Base-by-base conservation (phyloP, 2,797 vertebrate genomes). In the Takifugu rubripes region DNA sequence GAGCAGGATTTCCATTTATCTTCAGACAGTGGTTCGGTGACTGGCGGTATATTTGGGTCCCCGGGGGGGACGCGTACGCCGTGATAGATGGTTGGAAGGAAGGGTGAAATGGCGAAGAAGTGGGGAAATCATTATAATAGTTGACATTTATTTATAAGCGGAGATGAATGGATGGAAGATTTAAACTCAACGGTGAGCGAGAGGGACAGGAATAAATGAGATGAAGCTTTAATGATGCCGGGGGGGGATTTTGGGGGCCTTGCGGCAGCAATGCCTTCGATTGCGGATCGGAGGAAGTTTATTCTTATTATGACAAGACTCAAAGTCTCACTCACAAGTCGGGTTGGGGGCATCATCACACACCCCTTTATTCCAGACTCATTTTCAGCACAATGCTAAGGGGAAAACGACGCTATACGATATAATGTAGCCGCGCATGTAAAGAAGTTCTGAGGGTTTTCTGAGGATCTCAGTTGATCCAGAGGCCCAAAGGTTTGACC, bases 211-310 rank as follows among this genome's bases (percentile, higher is more conserved):
- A 54, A 71, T 62, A 68, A 70, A 68, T 66, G 12, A 72, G 65
- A 74, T 79, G 56, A 82, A 73, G 69, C 15, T 69, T 73, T 74
- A 73, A 80, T 75, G 69, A 72, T 31, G 66, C 60, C 66, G 52
- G 56, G 42, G 69, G 69, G 73, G 70, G 40, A 64, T 36, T 51
- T 64, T 50, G 56, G 31, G 56, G 65, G 36, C 49, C 43, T 50
- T 0, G 5, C 44, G 59, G 64, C 61, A 52, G 52, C 36, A 29
- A 54, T 44, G 56, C 59, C 51, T 54, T 51, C 44, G 52, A 59
- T 53, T 54, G 49, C 43, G 54, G 60, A 64, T 56, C 56, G 53
- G 54, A 68, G 31, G 36, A 40, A 40, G 36, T 40, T 40, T 40
- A 40, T 40, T 40, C 36, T 5, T 10, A 40, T 4, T 10, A 14